Conservation (phyloP, 2,113 vertebrate species). For the Colius striatus region DNA sequence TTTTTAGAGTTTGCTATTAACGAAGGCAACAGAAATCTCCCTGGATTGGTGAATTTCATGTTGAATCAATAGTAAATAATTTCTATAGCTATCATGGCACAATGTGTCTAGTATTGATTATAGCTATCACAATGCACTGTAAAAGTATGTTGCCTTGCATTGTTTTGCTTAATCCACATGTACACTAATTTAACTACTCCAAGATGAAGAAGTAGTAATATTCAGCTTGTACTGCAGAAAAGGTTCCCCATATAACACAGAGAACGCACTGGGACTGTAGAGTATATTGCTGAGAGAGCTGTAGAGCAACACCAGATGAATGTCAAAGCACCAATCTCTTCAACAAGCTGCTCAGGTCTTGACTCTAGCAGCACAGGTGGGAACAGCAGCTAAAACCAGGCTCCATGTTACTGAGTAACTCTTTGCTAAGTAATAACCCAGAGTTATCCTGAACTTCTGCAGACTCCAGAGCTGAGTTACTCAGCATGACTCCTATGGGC, state of each 20-base stretch:
- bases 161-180: background rate
- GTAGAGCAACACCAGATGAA: background rate
- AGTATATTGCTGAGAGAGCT: background rate
- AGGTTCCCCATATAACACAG: background rate
- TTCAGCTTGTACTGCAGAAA: background rate
- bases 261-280: background rate
- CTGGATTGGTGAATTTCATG: background rate
- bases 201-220: background rate
- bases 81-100: background rate
- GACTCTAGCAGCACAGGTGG: background rate
- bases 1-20: background rate
- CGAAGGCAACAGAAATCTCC: background rate
- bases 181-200: background rate
- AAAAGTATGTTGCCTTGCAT: background rate
- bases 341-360: rapidly evolving
- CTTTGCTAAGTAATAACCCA: background rate
- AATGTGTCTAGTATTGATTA: background rate
- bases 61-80: background rate
- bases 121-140: background rate
- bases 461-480: background rate
- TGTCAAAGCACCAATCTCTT: background rate
- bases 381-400: background rate
- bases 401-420: background rate
- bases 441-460: background rate
- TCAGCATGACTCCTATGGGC: background rate